phyloP scores from a whole-genome alignment of 2,888 invertebrate species.

The Drosophila sordidula region DNA sequence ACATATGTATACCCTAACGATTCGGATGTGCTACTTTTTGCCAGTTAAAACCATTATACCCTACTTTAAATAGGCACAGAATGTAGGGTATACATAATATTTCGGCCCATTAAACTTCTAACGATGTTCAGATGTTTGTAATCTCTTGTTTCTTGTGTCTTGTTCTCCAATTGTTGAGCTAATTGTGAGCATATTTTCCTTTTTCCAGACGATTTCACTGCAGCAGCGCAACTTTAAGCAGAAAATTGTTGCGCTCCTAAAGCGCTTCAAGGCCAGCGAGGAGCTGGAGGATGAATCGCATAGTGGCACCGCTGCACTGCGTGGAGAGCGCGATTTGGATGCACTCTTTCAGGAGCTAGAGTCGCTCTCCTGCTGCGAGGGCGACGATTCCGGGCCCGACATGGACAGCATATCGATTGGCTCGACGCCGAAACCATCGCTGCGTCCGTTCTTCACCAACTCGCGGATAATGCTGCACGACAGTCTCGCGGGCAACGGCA shows the following conservation, averaged over 20 bases:
- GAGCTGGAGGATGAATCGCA: conserved; percentile 91
- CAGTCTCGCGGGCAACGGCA: conserved; percentile 71
- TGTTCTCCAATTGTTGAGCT: neutral
- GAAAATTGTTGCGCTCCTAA: conserved; percentile 96
- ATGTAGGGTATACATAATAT: too few species aligned
- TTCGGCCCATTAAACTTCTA: too few species aligned
- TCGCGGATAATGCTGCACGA: conserved; percentile 91
- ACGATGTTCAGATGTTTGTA: too few species aligned
- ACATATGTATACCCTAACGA: too few species aligned
- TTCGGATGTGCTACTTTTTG: too few species aligned
- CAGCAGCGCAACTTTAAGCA: conserved; percentile 98
- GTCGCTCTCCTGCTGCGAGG: conserved; percentile 93
- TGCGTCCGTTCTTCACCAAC: conserved; percentile 97
- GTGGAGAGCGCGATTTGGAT: conserved; percentile 95
- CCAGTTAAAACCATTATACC: too few species aligned
- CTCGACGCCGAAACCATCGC: conserved; percentile 98
- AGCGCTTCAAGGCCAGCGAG: conserved; percentile 96
- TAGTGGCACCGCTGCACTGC: conserved; percentile 87
- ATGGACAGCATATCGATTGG: conserved; percentile 98
- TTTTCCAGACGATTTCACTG: conserved; percentile 83
- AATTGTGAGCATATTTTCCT: conserved; percentile 1
- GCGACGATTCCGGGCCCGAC: conserved; percentile 96
- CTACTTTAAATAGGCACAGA: too few species aligned
- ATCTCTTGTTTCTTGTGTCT: neutral
- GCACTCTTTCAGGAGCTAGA: conserved; percentile 98